Evolutionary conservation across 2,797 vertebrate genomes (phyloP).

Genomic region (Gymnoscopelus braueri): DNA sequence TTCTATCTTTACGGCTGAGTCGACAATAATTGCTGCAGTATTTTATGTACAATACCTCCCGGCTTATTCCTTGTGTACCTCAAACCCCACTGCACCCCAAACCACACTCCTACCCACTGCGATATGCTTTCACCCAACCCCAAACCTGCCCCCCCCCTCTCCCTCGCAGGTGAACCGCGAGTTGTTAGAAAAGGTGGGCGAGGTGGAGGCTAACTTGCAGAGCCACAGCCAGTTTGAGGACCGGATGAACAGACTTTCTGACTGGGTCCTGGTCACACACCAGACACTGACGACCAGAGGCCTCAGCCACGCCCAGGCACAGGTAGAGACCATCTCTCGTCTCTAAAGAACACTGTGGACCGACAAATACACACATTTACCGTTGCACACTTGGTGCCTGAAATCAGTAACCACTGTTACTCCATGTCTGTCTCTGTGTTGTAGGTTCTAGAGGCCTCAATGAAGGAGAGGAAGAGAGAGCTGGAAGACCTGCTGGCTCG

Average conservation of each 20-base stretch:
- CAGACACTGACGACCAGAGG: constrained; percentile 73
- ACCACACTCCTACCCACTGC: too few relatives aligned
- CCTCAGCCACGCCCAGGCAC: constrained; percentile 70
- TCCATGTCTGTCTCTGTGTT: constrained; percentile 6
- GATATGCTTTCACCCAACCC: background rate
- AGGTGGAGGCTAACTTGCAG: constrained; percentile 81
- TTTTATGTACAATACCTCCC: too few relatives aligned
- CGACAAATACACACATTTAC: background rate
- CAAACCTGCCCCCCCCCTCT: background rate
- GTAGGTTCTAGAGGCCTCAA: constrained; percentile 77
- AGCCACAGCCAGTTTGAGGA: constrained; percentile 81
- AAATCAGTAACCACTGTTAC: background rate
- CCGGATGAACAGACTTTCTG: constrained; percentile 75
- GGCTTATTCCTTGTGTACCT: too few relatives aligned
- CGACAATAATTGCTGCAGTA: background rate
- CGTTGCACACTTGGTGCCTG: background rate
- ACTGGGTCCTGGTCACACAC: constrained; percentile 79
- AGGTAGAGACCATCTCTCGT: constrained; percentile 57
- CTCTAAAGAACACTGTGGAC: background rate
- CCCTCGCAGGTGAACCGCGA: constrained; percentile 82
- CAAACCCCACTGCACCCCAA: too few relatives aligned
- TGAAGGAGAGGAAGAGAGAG: constrained; percentile 81
- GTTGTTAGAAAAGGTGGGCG: constrained; percentile 83
- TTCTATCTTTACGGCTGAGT: too few relatives aligned
- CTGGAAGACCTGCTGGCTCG: constrained; percentile 81